A percentile compares a stretch with the other conserved stretches of the same genome.
Evolutionary conservation across 2,797 vertebrate species (phyloP).

Genomic region (Synaphobranchus kaupii): DNA sequence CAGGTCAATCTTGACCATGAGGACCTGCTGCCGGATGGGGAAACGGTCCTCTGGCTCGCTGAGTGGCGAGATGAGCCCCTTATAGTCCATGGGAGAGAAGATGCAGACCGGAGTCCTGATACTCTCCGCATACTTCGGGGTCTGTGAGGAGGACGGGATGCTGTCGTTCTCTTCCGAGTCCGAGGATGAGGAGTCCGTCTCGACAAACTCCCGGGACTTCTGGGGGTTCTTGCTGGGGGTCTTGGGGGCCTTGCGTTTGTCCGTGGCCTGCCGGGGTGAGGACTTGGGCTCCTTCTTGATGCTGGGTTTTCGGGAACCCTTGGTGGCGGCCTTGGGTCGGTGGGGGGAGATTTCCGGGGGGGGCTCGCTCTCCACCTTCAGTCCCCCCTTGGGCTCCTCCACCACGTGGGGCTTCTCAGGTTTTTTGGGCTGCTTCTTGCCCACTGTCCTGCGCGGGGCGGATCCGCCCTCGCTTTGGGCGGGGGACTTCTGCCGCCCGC

Average conservation of each 20-base stretch:
- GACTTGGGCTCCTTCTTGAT: conserved; percentile 96
- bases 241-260: conserved; percentile 87
- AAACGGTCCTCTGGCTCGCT: conserved; percentile 93
- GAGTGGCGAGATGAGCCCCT: conserved; percentile 92
- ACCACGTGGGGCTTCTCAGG: conserved; percentile 85
- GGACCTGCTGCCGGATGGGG: conserved; percentile 66
- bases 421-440: conserved; percentile 98
- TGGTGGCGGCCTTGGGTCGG: conserved; percentile 90
- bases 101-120: conserved; percentile 86
- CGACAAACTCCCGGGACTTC: conserved; percentile 94
- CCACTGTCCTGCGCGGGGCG: conserved; percentile 81
- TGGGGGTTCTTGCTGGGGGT: conserved; percentile 84
- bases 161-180: conserved; percentile 97
- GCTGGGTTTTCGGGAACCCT: conserved; percentile 92
- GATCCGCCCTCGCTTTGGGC: conserved; percentile 86
- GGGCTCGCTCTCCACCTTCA: conserved; percentile 94
- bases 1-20: conserved; percentile 97
- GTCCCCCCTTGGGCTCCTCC: conserved; percentile 89
- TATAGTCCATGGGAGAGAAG: conserved; percentile 96
- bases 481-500: conserved; percentile 92
- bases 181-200: conserved; percentile 95
- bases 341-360: conserved; percentile 84
- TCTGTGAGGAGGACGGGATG: conserved; percentile 93
- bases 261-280: conserved; percentile 80
- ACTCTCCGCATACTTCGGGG: conserved; percentile 93